Evolutionary conservation across 2,797 vertebrate species (phyloP).

Genomic region (Babyrousa celebensis): DNA sequence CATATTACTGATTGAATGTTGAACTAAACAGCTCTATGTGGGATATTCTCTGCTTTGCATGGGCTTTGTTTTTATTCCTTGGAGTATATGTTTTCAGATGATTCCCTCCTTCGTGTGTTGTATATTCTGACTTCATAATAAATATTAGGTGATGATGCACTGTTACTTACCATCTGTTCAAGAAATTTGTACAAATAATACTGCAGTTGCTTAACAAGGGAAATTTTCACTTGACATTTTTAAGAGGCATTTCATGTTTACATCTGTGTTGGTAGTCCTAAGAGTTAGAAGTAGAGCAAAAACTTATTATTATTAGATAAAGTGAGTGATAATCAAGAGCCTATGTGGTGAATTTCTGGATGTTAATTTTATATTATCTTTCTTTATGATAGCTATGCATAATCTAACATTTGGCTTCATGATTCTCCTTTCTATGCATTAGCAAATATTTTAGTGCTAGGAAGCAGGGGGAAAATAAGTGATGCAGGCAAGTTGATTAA

Average conservation of each 20-base stretch:
- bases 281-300: slow-evolving; percentile 52
- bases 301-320: slow-evolving; percentile 80
- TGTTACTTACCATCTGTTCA: slow-evolving; percentile 25
- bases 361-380: slow-evolving; percentile 54
- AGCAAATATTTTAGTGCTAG: neutral
- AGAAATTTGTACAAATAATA: slow-evolving; percentile 58
- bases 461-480: neutral
- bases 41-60: neutral
- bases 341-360: neutral
- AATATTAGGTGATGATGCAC: slow-evolving; percentile 25
- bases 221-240: slow-evolving; percentile 39
- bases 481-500: neutral
- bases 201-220: slow-evolving; percentile 7
- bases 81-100: neutral
- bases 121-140: slow-evolving; percentile 9
- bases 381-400: neutral
- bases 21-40: neutral
- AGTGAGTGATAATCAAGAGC: slow-evolving; percentile 74
- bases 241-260: slow-evolving; percentile 29
- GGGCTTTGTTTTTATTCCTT: neutral
- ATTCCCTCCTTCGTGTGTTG: neutral
- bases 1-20: neutral
- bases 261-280: neutral
- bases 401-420: neutral
- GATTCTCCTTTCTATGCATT: neutral